Base-by-base conservation (phyloP, 2,113 vertebrate genomes). In the Eublepharis macularius region DNA sequence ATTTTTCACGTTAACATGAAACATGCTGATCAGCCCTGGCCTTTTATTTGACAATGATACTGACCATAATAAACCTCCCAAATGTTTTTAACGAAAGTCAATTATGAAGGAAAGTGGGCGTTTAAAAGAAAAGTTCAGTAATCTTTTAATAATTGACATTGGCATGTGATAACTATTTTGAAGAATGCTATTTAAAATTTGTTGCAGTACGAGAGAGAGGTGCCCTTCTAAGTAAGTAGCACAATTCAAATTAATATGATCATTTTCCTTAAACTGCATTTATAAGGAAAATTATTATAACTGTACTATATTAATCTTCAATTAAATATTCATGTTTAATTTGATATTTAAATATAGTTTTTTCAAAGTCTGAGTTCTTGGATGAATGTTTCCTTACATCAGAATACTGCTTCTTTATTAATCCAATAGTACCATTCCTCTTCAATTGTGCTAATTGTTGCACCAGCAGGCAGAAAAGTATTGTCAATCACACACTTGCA, bases 341-440 rank as follows among this genome's bases (percentile, higher is more conserved):
- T 76, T 70, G 10, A 60, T 43, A 60, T 21, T 16, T 16, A 16
- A 54, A 26, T 63, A 63, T 17, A 8, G 1, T 26, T 29, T 63
- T 63, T 63, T 43, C 21, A 36, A 76, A 87, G 9, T 34, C 29
- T 51, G 36, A 43, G 51, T 3, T 3, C 49, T 84, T 81, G 63
- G 17, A 49, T 49, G 6, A 32, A 29, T 63, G 29, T 43, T 81
- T 88, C 72, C 49, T 80, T 43, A 72, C 82, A 74, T 80, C 80
- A 83, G 83, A 87, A 90, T 88, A 85, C 83, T 90, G 89, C 88
- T 86, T 80, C 88, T 89, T 82, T 45, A 60, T 73, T 21, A 80
- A 84, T 69, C 69, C 41, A 76, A 57, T 54, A 80, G 47, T n/a
- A 54, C 54, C 19, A 54, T 75, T 83, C 68, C 9, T 47, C 65